Conservation (phyloP, 2,888 invertebrate genomes). For the Drosophila siamana region DNA sequence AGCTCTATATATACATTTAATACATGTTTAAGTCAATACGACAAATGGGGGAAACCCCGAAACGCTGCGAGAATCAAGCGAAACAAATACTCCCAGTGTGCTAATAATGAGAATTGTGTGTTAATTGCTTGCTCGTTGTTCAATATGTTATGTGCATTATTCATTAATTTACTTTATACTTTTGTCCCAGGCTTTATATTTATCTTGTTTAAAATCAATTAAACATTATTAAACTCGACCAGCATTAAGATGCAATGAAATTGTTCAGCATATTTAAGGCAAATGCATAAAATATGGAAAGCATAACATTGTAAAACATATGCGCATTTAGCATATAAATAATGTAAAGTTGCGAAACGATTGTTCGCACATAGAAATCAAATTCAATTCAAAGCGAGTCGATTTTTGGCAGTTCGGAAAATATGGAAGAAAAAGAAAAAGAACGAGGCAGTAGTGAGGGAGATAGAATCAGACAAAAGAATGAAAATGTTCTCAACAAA, state of each 20-base stretch:
- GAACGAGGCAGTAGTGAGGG: background rate
- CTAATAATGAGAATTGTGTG: constrained; percentile 62
- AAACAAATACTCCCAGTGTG: constrained; percentile 27
- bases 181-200: constrained; percentile 15
- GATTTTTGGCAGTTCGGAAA: constrained; percentile 9
- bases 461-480: constrained; percentile 50
- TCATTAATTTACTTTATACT: constrained; percentile 55
- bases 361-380: background rate
- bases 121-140: constrained; percentile 64
- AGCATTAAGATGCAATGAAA: background rate
- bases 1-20: background rate
- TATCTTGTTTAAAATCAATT: constrained; percentile 56
- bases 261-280: background rate
- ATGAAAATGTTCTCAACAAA: constrained; percentile 31
- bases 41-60: constrained; percentile 3
- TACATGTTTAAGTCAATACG: background rate
- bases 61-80: background rate
- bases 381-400: constrained; percentile 1
- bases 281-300: background rate
- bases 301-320: background rate
- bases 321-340: constrained; percentile 1
- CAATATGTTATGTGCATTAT: constrained; percentile 69
- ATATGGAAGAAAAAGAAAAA: background rate
- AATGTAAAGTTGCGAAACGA: background rate
- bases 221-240: constrained; percentile 54